These are phyloP conservation scores for Platyscapa corneri DNA, from an alignment of 1,140 invertebrate genomes.

Conservation along the genomic window DNA sequence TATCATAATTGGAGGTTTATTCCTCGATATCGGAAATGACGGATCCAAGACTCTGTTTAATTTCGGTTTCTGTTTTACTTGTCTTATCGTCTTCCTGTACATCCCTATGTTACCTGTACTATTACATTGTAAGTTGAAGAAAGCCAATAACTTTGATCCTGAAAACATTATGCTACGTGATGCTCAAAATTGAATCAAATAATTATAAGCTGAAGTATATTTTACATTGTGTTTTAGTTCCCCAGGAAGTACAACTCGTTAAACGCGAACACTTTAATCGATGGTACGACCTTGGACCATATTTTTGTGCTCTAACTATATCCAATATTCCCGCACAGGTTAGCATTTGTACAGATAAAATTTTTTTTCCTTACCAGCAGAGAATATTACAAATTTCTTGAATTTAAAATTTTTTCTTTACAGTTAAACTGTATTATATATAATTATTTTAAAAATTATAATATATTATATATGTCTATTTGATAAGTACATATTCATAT, in stretches of 20 bases:
- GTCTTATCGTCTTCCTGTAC: constrained; percentile 85
- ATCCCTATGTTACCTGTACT: constrained; percentile 87
- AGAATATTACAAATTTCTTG: background rate
- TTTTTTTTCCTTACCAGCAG: background rate
- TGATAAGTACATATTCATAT: background rate
- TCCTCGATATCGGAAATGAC: constrained; percentile 83
- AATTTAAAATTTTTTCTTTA: background rate
- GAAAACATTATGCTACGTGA: background rate
- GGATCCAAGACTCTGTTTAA: constrained; percentile 87
- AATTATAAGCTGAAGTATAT: background rate
- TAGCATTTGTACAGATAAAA: constrained; percentile 57
- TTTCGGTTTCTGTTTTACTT: constrained; percentile 87
- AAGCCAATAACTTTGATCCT: background rate
- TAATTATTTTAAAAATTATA: too few species aligned
- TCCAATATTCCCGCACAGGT: constrained; percentile 84
- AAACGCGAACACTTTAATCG: constrained; percentile 94
- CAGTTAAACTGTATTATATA: background rate
- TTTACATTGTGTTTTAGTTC: constrained; percentile 80
- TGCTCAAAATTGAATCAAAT: background rate
- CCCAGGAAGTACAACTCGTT: constrained; percentile 88
- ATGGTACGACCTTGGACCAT: constrained; percentile 93
- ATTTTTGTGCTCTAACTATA: constrained; percentile 89
- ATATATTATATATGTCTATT: too few species aligned
- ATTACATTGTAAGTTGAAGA: constrained; percentile 80
- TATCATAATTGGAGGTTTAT: constrained; percentile 81